Evolutionary conservation across 1,140 invertebrate species (phyloP).

Genomic region (Meteorus sp.): DNA sequence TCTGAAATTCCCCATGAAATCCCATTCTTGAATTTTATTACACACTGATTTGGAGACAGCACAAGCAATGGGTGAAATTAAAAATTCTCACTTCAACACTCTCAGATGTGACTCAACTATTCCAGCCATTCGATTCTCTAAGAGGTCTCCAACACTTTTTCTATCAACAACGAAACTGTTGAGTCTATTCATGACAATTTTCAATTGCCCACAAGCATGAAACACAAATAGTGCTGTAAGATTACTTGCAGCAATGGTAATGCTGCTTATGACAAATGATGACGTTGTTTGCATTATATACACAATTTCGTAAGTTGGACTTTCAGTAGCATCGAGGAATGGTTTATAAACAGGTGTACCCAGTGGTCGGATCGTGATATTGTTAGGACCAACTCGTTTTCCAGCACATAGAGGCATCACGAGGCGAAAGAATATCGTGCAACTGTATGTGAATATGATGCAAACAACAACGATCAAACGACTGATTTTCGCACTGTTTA

Average conservation of each 20-base stretch:
- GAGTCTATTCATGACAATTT: conserved; percentile 29
- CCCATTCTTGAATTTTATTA: background rate
- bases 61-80: too few species aligned
- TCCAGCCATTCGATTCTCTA: conserved; percentile 33
- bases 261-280: conserved; percentile 32
- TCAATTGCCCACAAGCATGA: conserved; percentile 36
- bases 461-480: conserved; percentile 31
- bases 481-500: conserved; percentile 26
- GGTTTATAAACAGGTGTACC: conserved; percentile 27
- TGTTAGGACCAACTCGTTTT: conserved; percentile 29
- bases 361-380: conserved; percentile 31
- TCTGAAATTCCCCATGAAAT: conserved; percentile 34
- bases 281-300: conserved; percentile 30
- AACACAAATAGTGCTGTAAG: conserved; percentile 31
- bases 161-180: conserved; percentile 27
- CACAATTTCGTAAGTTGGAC: conserved; percentile 34
- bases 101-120: conserved; percentile 41
- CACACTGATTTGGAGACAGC: too few species aligned
- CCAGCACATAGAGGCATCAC: conserved; percentile 40
- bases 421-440: conserved; percentile 44
- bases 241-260: conserved; percentile 30
- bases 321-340: conserved; percentile 29
- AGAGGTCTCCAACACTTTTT: conserved; percentile 3
- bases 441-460: conserved; percentile 42
- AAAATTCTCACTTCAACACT: conserved; percentile 31